Conservation (phyloP, 2,888 invertebrate genomes). For the Drosophila phalerata region DNA sequence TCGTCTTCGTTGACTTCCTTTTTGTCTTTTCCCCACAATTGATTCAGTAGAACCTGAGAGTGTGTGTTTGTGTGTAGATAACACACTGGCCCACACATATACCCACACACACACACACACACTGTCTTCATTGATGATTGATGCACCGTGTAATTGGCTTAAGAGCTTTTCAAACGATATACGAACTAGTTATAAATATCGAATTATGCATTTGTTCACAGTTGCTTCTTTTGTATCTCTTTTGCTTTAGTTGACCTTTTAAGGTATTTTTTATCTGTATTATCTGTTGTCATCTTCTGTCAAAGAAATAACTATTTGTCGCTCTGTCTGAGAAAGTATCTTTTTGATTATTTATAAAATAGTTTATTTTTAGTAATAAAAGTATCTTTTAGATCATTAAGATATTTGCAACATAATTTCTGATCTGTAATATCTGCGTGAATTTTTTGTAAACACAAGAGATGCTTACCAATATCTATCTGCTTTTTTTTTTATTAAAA, state of each 20-base stretch:
- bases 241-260: conserved; percentile 9
- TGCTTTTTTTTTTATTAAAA: no score
- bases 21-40: conserved; percentile 37
- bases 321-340: background rate
- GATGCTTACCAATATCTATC: no score
- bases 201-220: conserved; percentile 18
- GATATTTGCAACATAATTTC: no score
- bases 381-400: background rate
- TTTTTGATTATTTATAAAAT: no score
- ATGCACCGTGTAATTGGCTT: conserved; percentile 77
- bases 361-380: no score
- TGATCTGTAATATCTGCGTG: no score
- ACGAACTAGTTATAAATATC: conserved; percentile 46
- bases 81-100: conserved; percentile 18
- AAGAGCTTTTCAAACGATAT: conserved; percentile 51
- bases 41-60: conserved; percentile 28
- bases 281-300: conserved; percentile 10
- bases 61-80: conserved; percentile 30
- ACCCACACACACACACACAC: conserved; percentile 7
- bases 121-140: conserved; percentile 55
- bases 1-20: conserved; percentile 46
- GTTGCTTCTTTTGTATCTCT: background rate
- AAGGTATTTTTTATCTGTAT: background rate
- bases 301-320: background rate
- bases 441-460: no score